These are phyloP conservation scores for Euura lappo DNA, from an alignment of 1,140 invertebrate genomes.

Conservation along the genomic window DNA sequence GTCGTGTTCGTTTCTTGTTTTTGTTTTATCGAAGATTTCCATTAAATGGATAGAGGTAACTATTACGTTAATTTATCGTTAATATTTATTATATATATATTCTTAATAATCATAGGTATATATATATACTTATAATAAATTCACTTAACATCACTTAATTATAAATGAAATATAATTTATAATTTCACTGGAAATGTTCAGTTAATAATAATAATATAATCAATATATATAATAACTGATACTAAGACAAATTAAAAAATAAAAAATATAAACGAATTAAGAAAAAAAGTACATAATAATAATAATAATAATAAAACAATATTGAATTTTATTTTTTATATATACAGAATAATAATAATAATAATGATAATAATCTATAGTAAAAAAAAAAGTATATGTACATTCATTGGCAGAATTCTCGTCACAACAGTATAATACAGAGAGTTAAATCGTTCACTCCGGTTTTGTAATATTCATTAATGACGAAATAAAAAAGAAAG, in stretches of 20 bases:
- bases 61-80: background rate
- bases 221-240: background rate
- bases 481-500: too few species aligned
- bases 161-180: too few species aligned
- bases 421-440: background rate
- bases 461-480: too few species aligned
- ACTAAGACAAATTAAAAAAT: background rate
- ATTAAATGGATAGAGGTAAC: constrained; percentile 1
- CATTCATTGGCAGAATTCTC: background rate
- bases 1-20: too few species aligned
- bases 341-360: background rate
- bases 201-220: background rate
- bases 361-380: background rate
- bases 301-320: too few species aligned
- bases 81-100: background rate
- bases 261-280: background rate
- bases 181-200: too few species aligned
- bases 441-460: background rate
- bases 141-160: too few species aligned
- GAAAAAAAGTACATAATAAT: too few species aligned
- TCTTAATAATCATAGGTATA: too few species aligned
- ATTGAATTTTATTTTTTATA: too few species aligned
- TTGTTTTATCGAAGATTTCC: background rate
- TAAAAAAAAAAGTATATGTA: background rate
- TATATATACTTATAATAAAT: too few species aligned